Evolutionary conservation across 2,113 vertebrate genomes (phyloP).

Genomic region (Alces alces): DNA sequence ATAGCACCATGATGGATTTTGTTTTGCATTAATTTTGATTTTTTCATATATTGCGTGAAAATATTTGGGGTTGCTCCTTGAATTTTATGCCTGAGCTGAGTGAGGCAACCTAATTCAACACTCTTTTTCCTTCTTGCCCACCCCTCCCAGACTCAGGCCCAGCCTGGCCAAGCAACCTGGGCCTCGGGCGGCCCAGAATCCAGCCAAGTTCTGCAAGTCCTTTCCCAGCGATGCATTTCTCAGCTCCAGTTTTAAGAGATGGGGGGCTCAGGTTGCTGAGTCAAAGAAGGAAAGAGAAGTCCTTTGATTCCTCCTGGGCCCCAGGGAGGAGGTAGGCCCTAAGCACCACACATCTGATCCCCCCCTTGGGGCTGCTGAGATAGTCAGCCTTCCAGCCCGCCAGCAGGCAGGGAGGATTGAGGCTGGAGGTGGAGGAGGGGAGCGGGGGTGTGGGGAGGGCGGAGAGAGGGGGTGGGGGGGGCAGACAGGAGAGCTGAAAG

Average conservation of each 20-base stretch:
- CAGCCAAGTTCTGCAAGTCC: background rate
- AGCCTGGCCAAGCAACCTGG: background rate
- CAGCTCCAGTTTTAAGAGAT: background rate
- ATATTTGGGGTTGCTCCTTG: background rate
- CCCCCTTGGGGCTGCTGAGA: background rate
- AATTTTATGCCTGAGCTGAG: background rate
- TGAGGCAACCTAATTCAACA: background rate
- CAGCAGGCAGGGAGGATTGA: background rate
- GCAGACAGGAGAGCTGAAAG: slow-evolving; percentile 35
- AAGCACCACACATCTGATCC: slow-evolving; percentile 21
- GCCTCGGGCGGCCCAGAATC: background rate
- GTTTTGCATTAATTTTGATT: slow-evolving; percentile 13
- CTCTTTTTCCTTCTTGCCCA: background rate
- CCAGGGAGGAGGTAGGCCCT: background rate
- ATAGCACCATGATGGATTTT: background rate
- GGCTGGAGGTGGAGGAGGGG: background rate
- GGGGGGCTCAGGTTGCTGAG: background rate
- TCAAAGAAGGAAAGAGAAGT: background rate
- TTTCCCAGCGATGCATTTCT: background rate
- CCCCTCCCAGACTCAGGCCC: background rate
- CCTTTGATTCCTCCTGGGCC: background rate
- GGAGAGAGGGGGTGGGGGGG: background rate
- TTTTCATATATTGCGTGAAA: background rate
- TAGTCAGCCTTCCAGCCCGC: background rate
- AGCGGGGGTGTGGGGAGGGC: too few species aligned